Evolutionary conservation across 1,140 invertebrate genomes (phyloP), one percentile per base, ranked within the genome.

Genomic region (Tetramorium simillimum): DNA sequence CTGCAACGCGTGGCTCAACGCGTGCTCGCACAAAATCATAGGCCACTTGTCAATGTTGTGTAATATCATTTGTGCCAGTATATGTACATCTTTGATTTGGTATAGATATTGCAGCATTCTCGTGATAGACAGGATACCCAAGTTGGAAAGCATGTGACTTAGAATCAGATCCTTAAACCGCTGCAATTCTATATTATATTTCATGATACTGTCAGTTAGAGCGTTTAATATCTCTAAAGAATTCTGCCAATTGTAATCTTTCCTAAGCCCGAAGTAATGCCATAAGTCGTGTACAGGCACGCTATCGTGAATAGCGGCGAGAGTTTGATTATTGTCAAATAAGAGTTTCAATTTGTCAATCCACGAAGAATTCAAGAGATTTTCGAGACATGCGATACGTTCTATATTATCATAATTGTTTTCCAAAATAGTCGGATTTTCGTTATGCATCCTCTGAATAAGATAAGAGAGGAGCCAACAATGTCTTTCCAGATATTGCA

Each of bases 401-500:
- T 90, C 92, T 87, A 84, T 84, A 86, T 90, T 94, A 88, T 91
- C 93, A 88, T 33, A 93, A 60, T 72, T 94, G 72, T 67, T 94
- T 82, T 92, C 94, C 70, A 69, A 87, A 75, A 91, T 92, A 75
- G 86, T 93, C 81, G 84, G 93, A 84, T 72, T 87, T 46, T 92
- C 86, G 16, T 88, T 92, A 77, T 96, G 94, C 86, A 96, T 95
- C 56, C 95, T 95, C 81, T 95, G 94, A 24, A 96, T 89, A 4
- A 97, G 92, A 87, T 96, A 96, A 2, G 96, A 96, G 28, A 97
- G 85, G 1, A 97, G 72, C 95, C 95, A 96, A 88, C 96, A 96
- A 72, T 96, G 95, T 51, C 95, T 94, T 70, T 95, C 93, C 6
- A 97, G 94, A 77, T 96, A 97, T 72, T 95, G 95, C 37, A 97